These are phyloP conservation scores for Furcifer pardalis DNA, from an alignment of 2,797 vertebrate species.

Conservation along the genomic window DNA sequence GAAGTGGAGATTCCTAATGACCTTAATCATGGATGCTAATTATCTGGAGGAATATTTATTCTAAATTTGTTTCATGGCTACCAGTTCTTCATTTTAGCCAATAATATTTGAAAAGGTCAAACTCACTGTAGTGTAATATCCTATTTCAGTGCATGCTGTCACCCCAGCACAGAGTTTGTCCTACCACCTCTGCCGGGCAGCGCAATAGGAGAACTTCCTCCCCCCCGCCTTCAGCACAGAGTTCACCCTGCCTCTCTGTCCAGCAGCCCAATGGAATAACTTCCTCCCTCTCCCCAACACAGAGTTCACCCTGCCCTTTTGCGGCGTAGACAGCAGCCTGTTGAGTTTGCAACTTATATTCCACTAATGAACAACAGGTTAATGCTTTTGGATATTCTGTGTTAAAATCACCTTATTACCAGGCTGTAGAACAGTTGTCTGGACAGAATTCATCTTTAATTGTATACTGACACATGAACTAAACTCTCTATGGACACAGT, in stretches of 20 bases:
- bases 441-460: constrained; percentile 51
- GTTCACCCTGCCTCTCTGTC: too few relatives aligned
- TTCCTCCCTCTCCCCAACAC: too few relatives aligned
- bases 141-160: too few relatives aligned
- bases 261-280: too few relatives aligned
- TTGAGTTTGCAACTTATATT: rapidly evolving
- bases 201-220: too few relatives aligned
- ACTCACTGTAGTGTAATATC: neutral
- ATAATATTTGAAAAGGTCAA: neutral
- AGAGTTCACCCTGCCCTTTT: too few relatives aligned
- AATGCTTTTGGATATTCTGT: neutral
- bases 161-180: too few relatives aligned
- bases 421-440: constrained; percentile 38
- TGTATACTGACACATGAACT: constrained; percentile 55
- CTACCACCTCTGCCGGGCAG: too few relatives aligned
- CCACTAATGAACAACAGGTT: constrained; percentile 9
- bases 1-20: neutral
- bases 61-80: neutral
- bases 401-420: constrained; percentile 2
- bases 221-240: too few relatives aligned
- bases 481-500: constrained; percentile 41
- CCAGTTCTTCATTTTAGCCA: neutral
- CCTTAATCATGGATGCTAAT: neutral
- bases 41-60: neutral
- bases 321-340: too few relatives aligned